A percentile compares a stretch with the other conserved stretches of the same genome.
phyloP scores from a whole-genome alignment of 2,888 invertebrate species.

The Aelia acuminata region DNA sequence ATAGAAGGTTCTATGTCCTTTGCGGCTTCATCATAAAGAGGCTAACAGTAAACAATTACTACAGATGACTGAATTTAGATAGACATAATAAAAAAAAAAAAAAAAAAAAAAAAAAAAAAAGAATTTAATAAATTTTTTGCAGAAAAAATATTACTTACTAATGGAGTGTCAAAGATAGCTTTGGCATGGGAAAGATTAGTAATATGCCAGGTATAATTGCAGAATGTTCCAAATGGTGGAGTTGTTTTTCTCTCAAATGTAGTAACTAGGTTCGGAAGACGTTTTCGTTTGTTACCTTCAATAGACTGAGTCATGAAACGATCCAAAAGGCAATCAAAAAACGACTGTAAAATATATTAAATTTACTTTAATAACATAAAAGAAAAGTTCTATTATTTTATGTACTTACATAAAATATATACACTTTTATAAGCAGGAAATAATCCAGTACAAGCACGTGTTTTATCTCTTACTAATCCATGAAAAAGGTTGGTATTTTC shows the following conservation, averaged over 20 bases:
- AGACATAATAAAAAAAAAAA: not conserved
- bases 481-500: too few relatives aligned
- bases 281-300: constrained; percentile 74
- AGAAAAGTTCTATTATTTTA: not conserved
- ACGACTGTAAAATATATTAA: constrained; percentile 70
- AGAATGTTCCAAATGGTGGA: constrained; percentile 77
- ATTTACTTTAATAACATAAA: not conserved
- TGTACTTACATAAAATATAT: too few relatives aligned
- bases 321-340: constrained; percentile 81
- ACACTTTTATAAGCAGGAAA: too few relatives aligned
- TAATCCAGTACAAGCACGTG: too few relatives aligned
- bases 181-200: constrained; percentile 80
- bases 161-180: constrained; percentile 80
- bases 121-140: not conserved
- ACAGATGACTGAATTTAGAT: not conserved
- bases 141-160: constrained; percentile 70
- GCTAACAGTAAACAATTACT: not conserved
- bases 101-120: too few relatives aligned
- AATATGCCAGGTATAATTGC: constrained; percentile 81
- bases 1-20: too few relatives aligned
- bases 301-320: constrained; percentile 73
- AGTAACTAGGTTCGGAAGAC: constrained; percentile 77
- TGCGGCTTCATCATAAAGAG: too few relatives aligned
- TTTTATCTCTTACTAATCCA: too few relatives aligned
- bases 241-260: constrained; percentile 75